phyloP scores from a whole-genome alignment of 2,797 vertebrate genomes.

The Petrocephalus schoutedeni region DNA sequence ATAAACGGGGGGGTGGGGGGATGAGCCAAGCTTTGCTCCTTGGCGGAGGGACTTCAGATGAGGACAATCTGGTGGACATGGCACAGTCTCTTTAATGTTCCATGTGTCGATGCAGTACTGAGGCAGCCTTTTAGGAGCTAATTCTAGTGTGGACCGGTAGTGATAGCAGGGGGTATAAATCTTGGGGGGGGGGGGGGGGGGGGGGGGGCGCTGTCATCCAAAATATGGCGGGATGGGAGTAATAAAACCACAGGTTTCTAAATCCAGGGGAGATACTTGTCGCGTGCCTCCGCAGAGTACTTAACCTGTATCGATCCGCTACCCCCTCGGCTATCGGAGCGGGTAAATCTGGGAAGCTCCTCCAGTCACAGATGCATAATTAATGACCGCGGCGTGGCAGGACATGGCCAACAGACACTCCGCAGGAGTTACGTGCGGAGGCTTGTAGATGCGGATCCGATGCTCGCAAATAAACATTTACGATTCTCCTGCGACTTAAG shows the following conservation, averaged over 20 bases:
- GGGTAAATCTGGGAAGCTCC: neutral
- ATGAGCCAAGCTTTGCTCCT: neutral
- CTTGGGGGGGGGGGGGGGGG: neutral
- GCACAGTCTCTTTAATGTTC: neutral
- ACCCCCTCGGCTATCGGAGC: neutral
- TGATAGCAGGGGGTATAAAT: neutral
- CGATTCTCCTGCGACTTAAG: neutral
- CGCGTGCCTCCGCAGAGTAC: neutral
- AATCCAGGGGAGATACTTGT: neutral
- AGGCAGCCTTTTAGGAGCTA: neutral
- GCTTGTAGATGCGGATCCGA: neutral
- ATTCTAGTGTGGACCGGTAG: neutral
- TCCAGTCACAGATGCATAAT: neutral
- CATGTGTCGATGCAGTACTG: neutral
- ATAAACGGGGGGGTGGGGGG: neutral
- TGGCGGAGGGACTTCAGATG: conserved; percentile 2
- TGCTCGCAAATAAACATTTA: neutral
- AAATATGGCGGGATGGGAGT: neutral
- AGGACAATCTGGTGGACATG: conserved; percentile 4
- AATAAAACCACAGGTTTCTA: conserved; percentile 4
- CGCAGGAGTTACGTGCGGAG: neutral
- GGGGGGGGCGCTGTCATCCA: neutral
- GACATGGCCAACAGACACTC: neutral
- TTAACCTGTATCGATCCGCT: neutral
- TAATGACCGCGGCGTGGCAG: neutral